Evolutionary conservation across 2,113 vertebrate genomes (phyloP).

Genomic region (Barbus barbus): DNA sequence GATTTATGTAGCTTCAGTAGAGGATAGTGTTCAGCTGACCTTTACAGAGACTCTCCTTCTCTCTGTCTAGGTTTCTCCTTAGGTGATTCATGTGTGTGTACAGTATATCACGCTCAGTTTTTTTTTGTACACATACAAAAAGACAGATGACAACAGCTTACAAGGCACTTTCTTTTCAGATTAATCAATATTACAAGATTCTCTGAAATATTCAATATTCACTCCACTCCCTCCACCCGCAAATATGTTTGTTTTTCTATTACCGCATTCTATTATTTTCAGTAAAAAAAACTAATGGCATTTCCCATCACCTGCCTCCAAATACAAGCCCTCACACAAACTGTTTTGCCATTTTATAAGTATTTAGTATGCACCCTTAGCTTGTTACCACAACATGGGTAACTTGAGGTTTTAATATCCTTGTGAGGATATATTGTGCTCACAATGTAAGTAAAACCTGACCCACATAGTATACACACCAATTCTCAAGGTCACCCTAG

Average conservation of each 20-base stretch:
- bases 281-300: not conserved
- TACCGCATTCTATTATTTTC: not conserved
- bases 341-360: not conserved
- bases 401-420: not conserved
- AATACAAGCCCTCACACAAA: not conserved
- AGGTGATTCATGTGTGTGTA: constrained; percentile 13
- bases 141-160: not conserved
- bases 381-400: not conserved
- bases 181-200: not conserved
- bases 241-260: not conserved
- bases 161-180: not conserved
- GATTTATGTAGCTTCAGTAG: constrained; percentile 28
- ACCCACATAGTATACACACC: not conserved
- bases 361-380: not conserved
- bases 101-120: constrained; percentile 1
- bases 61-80: constrained; percentile 1
- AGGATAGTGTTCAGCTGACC: constrained; percentile 30
- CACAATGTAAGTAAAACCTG: not conserved
- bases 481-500: constrained; percentile 55
- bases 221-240: not conserved
- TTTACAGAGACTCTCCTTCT: constrained; percentile 14
- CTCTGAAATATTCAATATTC: not conserved
- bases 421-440: not conserved
- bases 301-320: not conserved
- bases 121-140: not conserved